Base-by-base conservation (phyloP, 1,140 invertebrate species). In the Idris sp. region DNA sequence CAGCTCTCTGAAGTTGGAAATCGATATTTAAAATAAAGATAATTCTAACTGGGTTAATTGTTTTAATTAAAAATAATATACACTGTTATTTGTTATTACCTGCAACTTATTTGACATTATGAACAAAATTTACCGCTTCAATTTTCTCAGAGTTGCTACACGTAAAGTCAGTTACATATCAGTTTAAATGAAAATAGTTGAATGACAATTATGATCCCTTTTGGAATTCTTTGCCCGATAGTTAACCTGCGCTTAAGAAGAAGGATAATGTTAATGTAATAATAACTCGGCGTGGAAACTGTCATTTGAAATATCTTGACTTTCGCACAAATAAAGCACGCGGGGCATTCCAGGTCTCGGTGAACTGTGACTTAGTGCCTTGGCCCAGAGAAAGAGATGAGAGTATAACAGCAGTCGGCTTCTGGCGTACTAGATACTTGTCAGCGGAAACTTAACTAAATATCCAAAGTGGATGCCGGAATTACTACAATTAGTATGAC, bases 371-470 rank as follows among this genome's bases (percentile, higher is more conserved):
- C 73, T 75, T 75, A 40, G 40, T 18, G 33, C n/a, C 30, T 11
- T 18, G 46, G 65, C 59, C n/a, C n/a, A n/a, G 73, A 59, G 73
- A 75, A 75, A 75, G 73, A 75, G 73, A 18, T 33, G n/a, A n/a
- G 67, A 67, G 67, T 46, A 76, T 76, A 76, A 76, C 74, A 76
- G 67, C 67, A 65, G 59, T 36, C 59, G 30, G 71, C 64, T 68
- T 62, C 75, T 61, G 72, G 65, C 30, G 49, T 28, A 61, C 61
- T 78, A 56, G 76, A 74, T 78, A 80, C 83, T 84, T 85, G 84
- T 85, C 84, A 84, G 80, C 82, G 79, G 83, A 87, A 86, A 87
- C 85, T 87, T 87, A 86, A 87, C 86, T 86, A 87, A 86, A 87
- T 87, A 86, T 86, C 86, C 81, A 85, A 86, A 86, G 85, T 86